Percentiles rank a stretch among this genome's conserved stretches.
Conservation (phyloP, 2,113 vertebrate genomes). For the Nothoprocta pentlandii region DNA sequence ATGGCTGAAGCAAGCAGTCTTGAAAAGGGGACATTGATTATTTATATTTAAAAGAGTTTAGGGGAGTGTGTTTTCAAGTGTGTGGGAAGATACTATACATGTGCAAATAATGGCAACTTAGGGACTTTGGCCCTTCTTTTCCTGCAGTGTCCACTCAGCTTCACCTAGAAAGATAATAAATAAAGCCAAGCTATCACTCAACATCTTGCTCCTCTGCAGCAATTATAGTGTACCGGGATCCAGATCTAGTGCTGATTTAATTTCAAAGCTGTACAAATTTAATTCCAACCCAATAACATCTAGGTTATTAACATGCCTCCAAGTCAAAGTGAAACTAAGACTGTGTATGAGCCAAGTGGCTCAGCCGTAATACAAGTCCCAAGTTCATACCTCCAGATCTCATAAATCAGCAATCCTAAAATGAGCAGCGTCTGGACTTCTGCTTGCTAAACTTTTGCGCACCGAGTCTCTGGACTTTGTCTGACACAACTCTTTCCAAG, state of each 20-base stretch:
- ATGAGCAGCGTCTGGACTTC: not conserved
- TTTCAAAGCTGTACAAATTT: not conserved
- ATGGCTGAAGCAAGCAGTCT: not conserved
- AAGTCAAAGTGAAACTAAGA: not conserved
- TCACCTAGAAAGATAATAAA: not conserved
- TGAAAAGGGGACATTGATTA: not conserved
- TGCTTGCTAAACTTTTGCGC: not conserved
- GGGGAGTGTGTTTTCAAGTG: not conserved
- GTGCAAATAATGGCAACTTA: not conserved
- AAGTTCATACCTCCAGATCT: not conserved
- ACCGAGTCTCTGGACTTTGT: not conserved
- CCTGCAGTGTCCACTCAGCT: not conserved
- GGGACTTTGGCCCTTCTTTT: not conserved
- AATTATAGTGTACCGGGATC: no score
- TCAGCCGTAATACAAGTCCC: not conserved
- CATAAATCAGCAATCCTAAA: not conserved
- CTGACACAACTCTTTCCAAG: not conserved
- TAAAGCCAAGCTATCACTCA: not conserved
- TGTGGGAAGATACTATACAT: rapidly evolving
- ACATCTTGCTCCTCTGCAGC: not conserved
- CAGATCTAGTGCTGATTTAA: not conserved
- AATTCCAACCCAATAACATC: not conserved
- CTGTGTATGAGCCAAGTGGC: not conserved
- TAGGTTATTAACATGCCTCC: not conserved
- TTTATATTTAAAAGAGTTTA: not conserved